A percentile compares a stretch with the other conserved stretches of the same genome.
phyloP scores from a whole-genome alignment of 2,797 vertebrate genomes.

The Chaetophractus vellerosus region DNA sequence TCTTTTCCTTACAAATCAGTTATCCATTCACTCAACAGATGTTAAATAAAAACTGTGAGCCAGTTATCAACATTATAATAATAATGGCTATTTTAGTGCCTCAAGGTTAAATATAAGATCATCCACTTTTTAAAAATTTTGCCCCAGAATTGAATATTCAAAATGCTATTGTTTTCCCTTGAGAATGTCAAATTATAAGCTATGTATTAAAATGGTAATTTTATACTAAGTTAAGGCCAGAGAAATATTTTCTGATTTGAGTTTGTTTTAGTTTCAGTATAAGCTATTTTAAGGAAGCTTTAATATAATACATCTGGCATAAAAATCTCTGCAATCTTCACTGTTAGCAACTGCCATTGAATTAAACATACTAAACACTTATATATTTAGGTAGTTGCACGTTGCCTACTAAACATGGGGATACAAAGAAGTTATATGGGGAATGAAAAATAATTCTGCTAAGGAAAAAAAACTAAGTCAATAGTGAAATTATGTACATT shows the following conservation, averaged over 20 bases:
- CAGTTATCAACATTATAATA: neutral
- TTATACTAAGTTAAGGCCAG: neutral
- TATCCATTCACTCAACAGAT: neutral
- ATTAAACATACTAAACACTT: neutral
- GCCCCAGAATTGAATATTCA: conserved; percentile 43
- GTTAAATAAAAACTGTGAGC: neutral
- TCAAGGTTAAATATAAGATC: neutral
- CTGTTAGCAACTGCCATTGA: conserved; percentile 42
- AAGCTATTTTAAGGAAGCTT: conserved; percentile 8
- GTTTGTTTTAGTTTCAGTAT: neutral
- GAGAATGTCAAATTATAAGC: neutral
- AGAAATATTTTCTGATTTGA: conserved; percentile 27
- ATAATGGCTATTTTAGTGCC: conserved; percentile 18
- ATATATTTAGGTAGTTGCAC: neutral
- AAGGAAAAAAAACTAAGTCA: neutral
- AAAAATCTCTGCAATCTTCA: neutral
- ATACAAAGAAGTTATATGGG: neutral
- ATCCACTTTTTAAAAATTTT: neutral
- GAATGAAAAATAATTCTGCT: conserved; percentile 15
- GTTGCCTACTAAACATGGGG: neutral
- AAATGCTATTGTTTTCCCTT: conserved; percentile 47
- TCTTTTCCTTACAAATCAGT: neutral
- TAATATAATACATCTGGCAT: neutral
- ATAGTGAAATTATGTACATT: too few species aligned
- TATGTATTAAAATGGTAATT: conserved; percentile 41